phyloP scores from a whole-genome alignment of 2,888 invertebrate species.

The Frankliniella intonsa region DNA sequence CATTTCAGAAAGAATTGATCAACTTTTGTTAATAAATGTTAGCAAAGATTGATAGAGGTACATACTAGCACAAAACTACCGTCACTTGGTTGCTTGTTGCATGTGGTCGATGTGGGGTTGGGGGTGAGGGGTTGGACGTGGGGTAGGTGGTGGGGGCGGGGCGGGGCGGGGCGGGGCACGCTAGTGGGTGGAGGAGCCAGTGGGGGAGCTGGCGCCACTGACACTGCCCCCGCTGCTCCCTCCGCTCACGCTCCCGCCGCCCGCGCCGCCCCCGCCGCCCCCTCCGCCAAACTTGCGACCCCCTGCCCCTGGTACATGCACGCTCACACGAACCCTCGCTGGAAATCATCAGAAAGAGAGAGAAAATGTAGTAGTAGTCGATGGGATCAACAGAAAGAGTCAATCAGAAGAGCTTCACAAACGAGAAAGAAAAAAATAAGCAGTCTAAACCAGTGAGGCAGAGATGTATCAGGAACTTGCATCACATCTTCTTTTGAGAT shows the following conservation, averaged over 20 bases:
- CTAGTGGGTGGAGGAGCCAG: constrained; percentile 11
- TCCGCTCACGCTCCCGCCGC: background rate
- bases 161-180: background rate
- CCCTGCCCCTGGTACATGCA: constrained; percentile 66
- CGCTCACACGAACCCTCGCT: constrained; percentile 86
- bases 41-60: constrained; percentile 27
- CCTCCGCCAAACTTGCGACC: constrained; percentile 11
- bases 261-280: background rate
- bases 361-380: constrained; percentile 27
- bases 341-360: constrained; percentile 55
- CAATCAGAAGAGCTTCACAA: constrained; percentile 32
- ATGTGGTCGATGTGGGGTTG: constrained; percentile 12
- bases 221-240: constrained; percentile 14
- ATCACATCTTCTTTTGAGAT: constrained; percentile 9
- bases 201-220: constrained; percentile 17
- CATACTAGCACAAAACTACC: constrained; percentile 26
- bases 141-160: background rate
- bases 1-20: background rate
- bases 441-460: constrained; percentile 21
- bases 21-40: background rate
- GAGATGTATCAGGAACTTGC: constrained; percentile 25
- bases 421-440: constrained; percentile 27
- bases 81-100: constrained; percentile 24
- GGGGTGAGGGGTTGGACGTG: background rate
- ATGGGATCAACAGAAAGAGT: constrained; percentile 13